A percentile compares a stretch with the other conserved stretches of the same genome.
Conservation (phyloP, 1,140 invertebrate species). For the Pseudomyrmex gracilis region DNA sequence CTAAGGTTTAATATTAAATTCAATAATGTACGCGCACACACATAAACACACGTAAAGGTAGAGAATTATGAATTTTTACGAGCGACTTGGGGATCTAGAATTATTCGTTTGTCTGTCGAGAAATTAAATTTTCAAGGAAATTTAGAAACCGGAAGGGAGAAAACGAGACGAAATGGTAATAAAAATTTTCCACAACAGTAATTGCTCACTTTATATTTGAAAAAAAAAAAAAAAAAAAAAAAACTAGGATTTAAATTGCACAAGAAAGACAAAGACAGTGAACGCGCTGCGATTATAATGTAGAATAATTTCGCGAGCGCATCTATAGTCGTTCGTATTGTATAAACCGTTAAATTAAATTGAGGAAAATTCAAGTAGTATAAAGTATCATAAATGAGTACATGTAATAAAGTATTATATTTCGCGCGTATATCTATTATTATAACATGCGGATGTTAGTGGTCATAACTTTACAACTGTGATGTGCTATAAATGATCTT, state of each 20-base stretch:
- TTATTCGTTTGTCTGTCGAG: not conserved
- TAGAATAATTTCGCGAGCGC: not conserved
- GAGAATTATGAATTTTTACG: constrained; percentile 39
- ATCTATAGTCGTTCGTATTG: not conserved
- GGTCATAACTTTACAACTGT: not conserved
- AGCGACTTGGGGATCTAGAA: constrained; percentile 7
- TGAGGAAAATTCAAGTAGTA: constrained; percentile 19
- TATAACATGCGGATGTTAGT: not conserved
- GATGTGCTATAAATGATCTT: not conserved
- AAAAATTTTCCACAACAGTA: not conserved
- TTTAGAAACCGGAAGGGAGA: not conserved
- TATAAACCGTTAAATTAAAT: constrained; percentile 28
- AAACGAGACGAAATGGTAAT: not conserved
- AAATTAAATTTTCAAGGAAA: constrained; percentile 20
- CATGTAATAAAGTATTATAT: not conserved
- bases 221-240: too few species aligned
- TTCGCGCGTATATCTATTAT: too few species aligned
- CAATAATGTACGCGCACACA: not conserved
- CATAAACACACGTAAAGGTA: not conserved
- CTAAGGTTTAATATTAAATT: constrained; percentile 27
- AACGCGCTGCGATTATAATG: not conserved
- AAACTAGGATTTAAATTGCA: constrained; percentile 14
- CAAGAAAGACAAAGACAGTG: not conserved
- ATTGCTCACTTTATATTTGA: too few species aligned
- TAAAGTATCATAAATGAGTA: not conserved